Evolutionary conservation across 2,113 vertebrate species (phyloP).

Genomic region (Actinemys pallida): DNA sequence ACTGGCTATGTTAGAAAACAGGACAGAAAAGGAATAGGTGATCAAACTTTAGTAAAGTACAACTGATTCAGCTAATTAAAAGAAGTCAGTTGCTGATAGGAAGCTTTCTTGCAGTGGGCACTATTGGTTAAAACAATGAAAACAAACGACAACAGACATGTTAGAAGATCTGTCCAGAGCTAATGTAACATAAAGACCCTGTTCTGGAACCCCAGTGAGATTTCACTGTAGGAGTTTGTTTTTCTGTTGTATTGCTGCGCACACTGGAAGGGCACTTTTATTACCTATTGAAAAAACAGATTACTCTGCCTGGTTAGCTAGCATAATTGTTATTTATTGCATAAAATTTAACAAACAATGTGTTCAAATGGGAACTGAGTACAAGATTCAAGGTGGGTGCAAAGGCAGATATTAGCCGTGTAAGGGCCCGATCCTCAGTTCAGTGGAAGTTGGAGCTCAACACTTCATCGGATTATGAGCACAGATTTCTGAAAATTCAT

Average conservation of each 20-base stretch:
- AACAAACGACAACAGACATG: background rate
- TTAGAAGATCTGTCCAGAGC: slow-evolving; percentile 5
- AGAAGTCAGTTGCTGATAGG: background rate
- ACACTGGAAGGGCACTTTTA: background rate
- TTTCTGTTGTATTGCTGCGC: background rate
- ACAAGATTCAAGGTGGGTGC: background rate
- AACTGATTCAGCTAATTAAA: background rate
- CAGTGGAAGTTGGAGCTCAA: background rate
- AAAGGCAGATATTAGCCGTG: background rate
- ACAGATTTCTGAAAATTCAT: background rate
- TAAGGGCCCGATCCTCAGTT: background rate
- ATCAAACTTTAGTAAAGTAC: background rate
- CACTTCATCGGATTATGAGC: background rate
- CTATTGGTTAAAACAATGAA: background rate
- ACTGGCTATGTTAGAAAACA: background rate
- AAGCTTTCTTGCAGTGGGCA: background rate
- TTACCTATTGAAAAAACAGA: background rate
- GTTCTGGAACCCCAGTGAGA: background rate
- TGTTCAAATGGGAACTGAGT: background rate
- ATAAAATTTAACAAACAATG: background rate
- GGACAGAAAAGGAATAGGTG: slow-evolving; percentile 17
- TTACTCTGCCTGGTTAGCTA: background rate
- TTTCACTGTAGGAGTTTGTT: background rate
- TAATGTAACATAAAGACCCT: background rate
- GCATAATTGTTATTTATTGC: background rate